phyloP scores from a whole-genome alignment of 2,888 invertebrate species.

The Dynastes grantii region DNA sequence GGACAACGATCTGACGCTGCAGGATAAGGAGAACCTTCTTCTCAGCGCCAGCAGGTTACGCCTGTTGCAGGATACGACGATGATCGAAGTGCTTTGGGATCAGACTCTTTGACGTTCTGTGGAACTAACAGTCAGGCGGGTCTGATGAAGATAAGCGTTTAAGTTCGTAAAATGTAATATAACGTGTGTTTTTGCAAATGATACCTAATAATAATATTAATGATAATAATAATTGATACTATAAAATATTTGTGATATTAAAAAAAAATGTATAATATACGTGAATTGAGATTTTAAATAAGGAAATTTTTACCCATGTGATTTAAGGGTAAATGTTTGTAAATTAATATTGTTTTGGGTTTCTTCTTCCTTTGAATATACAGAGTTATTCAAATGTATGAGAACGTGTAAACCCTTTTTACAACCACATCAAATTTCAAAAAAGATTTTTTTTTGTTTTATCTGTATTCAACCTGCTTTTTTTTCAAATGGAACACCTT shows the following conservation, averaged over 20 bases:
- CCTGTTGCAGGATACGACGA: conserved; percentile 88
- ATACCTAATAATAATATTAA: conserved; percentile 13
- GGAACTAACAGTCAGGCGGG: conserved; percentile 80
- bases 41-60: conserved; percentile 83
- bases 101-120: conserved; percentile 89
- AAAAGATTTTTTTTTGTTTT: no score
- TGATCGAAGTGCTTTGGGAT: conserved; percentile 92
- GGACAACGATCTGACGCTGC: conserved; percentile 68
- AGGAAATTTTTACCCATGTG: neutral
- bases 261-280: conserved; percentile 18
- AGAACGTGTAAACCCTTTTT: no score
- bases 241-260: conserved; percentile 44
- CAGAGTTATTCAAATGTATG: no score
- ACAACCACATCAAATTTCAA: no score
- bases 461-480: no score
- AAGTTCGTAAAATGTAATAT: conserved; percentile 50
- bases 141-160: conserved; percentile 75
- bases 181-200: conserved; percentile 30
- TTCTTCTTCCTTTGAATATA: no score
- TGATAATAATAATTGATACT: conserved; percentile 18
- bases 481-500: no score
- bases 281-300: conserved; percentile 8
- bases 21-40: conserved; percentile 70
- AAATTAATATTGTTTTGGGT: conserved; percentile 12
- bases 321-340: neutral